Base-by-base conservation (phyloP, 2,888 invertebrate species). In the Pyralis farinalis region DNA sequence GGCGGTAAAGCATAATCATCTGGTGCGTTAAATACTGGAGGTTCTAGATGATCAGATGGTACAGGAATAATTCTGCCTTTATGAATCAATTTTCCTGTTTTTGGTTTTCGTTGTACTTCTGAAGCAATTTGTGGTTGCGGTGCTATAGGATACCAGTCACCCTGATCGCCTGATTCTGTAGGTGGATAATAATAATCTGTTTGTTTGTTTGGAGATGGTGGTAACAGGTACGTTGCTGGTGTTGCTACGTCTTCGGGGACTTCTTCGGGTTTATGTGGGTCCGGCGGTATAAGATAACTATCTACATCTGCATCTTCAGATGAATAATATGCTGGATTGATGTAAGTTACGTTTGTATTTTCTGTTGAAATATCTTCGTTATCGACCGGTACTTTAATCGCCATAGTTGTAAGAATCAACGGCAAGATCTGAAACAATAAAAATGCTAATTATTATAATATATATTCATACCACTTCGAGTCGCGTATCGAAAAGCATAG, bases 101-200 rank as follows among this genome's bases (percentile, higher is more conserved):
- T 59, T 1, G 47, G 40, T 22, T 53, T 56, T 34, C 55, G 52
- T 28, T 42, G 44, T 35, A 39, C 35, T 42, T 53, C 35, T 34
- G 44, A 37, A 27, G 43, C 27, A 30, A 42, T 43, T 41, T 55
- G 49, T 22, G 59, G 49, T 40, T 50, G 52, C 49, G 78, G 66
- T 1, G 67, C 55, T 37, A 87, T 79, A 1, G 88, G 88, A 49
- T 81, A 73, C 88, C 88, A 88, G 31, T 86, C 88, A 1, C 71
- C 70, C 51, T 86, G 84, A 27, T 67, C 66, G 1, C 59, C 71
- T 0, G 76, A 51, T 44, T 74, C 71, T 12, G 70, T 63, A 1
- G 78, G 71, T 7, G 63, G 54, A 12, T 71, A 73, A 34, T 71
- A 77, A 31, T 61, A 72, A 29, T 74, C 70, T 1, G 57, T 44